Evolutionary conservation across 2,797 vertebrate genomes (phyloP).

Genomic region (Oryzias dopingdopingensis): DNA sequence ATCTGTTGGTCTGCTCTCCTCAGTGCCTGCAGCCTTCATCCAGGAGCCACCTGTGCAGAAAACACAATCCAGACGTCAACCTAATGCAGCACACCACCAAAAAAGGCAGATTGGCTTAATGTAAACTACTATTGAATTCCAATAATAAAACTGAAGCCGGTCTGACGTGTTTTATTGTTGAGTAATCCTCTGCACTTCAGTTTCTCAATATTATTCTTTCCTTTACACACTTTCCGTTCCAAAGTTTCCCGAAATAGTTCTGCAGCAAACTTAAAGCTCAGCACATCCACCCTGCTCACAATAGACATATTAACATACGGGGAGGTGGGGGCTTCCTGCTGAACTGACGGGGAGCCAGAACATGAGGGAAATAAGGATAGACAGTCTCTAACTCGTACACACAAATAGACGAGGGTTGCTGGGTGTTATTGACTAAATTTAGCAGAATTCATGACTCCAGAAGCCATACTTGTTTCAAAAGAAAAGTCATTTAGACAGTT

Average conservation of each 20-base stretch:
- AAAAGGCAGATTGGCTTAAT: constrained; percentile 12
- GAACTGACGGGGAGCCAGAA: constrained; percentile 44
- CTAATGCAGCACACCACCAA: constrained; percentile 3
- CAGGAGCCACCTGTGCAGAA: constrained; percentile 46
- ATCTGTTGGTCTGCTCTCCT: constrained; percentile 50
- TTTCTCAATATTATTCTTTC: constrained; percentile 66
- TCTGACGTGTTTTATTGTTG: constrained; percentile 51
- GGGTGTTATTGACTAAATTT: too few relatives aligned
- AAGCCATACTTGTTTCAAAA: too few relatives aligned
- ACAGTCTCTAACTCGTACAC: constrained; percentile 18
- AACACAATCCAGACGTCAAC: constrained; percentile 23
- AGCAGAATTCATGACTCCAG: too few relatives aligned
- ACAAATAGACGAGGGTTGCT: constrained; percentile 5
- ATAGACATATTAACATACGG: constrained; percentile 60
- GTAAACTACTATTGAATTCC: constrained; percentile 39
- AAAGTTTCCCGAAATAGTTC: constrained; percentile 73
- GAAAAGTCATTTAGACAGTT: too few relatives aligned
- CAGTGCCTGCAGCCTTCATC: constrained; percentile 47
- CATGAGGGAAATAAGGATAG: constrained; percentile 41
- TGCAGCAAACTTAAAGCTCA: constrained; percentile 42
- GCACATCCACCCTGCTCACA: constrained; percentile 71
- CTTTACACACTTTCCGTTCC: constrained; percentile 61
- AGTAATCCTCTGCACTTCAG: constrained; percentile 47
- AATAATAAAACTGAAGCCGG: constrained; percentile 33
- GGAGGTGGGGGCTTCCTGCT: constrained; percentile 71